Conservation (phyloP, 2,113 vertebrate genomes). For the Tapirus terrestris region DNA sequence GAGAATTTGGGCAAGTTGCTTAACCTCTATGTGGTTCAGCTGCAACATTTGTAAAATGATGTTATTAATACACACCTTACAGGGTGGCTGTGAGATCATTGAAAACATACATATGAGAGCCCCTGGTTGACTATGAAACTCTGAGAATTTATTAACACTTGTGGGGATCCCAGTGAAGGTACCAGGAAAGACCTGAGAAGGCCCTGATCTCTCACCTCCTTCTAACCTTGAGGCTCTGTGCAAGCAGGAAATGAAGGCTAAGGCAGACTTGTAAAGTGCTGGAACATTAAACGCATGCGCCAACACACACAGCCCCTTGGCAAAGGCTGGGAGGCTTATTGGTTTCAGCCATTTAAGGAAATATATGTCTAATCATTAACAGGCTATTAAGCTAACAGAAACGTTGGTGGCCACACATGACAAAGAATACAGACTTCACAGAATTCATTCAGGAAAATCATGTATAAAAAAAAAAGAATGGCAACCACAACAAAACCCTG, state of each 20-base stretch:
- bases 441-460: neutral
- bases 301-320: neutral
- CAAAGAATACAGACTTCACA: neutral
- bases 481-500: neutral
- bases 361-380: neutral
- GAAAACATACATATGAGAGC: neutral
- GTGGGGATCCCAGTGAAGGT: neutral
- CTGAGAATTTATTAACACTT: neutral
- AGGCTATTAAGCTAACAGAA: neutral
- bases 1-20: neutral
- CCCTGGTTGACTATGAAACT: neutral
- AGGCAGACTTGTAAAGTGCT: neutral
- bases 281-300: neutral
- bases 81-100: neutral
- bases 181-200: neutral
- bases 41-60: neutral
- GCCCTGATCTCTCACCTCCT: neutral
- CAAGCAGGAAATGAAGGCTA: neutral
- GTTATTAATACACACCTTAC: neutral
- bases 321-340: neutral
- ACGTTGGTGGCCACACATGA: neutral
- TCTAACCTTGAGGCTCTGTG: neutral
- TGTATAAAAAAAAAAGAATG: neutral
- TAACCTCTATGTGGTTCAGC: neutral
- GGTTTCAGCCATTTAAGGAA: neutral